Percentiles rank a stretch among this genome's conserved stretches.
Evolutionary conservation across 1,140 invertebrate species (phyloP).

Genomic region (Drosophila santomea): DNA sequence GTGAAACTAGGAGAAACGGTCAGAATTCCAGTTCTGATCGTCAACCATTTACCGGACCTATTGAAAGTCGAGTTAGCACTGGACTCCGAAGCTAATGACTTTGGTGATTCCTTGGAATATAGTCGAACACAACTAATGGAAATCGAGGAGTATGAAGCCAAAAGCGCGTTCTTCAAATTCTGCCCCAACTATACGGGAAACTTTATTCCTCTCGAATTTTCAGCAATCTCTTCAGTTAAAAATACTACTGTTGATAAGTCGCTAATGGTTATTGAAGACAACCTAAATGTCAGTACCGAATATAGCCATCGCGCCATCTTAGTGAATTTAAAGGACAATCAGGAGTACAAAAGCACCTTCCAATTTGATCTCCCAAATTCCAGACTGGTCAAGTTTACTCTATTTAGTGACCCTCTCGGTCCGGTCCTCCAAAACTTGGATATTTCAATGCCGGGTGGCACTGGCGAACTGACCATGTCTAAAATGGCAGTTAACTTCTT

Average conservation of each 20-base stretch:
- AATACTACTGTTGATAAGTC: neutral
- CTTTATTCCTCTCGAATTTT: neutral
- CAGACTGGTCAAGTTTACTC: neutral
- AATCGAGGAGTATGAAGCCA: neutral
- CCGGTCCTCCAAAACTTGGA: neutral
- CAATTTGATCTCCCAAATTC: neutral
- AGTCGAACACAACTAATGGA: neutral
- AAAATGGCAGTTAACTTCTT: neutral
- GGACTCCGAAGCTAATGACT: neutral
- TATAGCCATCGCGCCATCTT: neutral
- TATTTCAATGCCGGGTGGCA: neutral
- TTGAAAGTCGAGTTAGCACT: neutral
- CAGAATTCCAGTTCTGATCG: neutral
- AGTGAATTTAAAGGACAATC: neutral
- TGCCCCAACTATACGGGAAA: neutral
- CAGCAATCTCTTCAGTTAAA: neutral
- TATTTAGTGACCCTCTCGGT: neutral
- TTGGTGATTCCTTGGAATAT: neutral
- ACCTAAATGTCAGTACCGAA: neutral
- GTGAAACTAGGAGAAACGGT: neutral
- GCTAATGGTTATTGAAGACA: neutral
- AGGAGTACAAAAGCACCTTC: neutral
- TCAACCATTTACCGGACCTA: neutral
- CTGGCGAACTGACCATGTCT: neutral
- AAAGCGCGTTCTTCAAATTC: neutral